phyloP scores from a whole-genome alignment of 2,797 vertebrate species.

The Pangasius sanitwongsei region DNA sequence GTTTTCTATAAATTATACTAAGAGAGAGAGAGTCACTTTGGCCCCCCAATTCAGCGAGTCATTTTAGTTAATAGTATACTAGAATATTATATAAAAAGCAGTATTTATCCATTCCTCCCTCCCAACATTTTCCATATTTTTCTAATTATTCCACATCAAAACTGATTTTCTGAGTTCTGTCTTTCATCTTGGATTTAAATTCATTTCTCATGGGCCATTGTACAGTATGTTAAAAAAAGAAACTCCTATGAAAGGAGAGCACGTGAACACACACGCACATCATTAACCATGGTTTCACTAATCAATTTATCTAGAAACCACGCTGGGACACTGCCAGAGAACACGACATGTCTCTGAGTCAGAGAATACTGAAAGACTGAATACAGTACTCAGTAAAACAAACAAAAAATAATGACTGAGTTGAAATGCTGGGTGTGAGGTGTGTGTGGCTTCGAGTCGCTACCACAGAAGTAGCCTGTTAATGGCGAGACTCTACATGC shows the following conservation, averaged over 20 bases:
- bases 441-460: background rate
- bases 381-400: background rate
- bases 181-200: background rate
- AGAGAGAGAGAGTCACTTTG: background rate
- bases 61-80: background rate
- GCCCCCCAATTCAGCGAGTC: background rate
- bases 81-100: background rate
- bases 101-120: background rate
- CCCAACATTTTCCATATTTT: background rate
- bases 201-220: background rate
- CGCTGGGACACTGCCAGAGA: background rate
- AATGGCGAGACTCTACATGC: background rate
- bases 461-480: background rate
- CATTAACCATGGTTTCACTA: constrained; percentile 3
- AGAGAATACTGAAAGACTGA: background rate
- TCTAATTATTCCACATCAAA: background rate
- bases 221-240: background rate
- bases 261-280: constrained; percentile 9
- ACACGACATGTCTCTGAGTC: background rate
- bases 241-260: background rate
- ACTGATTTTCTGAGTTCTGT: background rate
- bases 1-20: background rate
- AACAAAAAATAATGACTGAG: background rate
- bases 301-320: constrained; percentile 1
- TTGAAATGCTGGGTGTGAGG: background rate